A percentile compares a stretch with the other conserved stretches of the same genome.
Evolutionary conservation across 2,113 vertebrate species (phyloP).

Genomic region (Equus quagga): DNA sequence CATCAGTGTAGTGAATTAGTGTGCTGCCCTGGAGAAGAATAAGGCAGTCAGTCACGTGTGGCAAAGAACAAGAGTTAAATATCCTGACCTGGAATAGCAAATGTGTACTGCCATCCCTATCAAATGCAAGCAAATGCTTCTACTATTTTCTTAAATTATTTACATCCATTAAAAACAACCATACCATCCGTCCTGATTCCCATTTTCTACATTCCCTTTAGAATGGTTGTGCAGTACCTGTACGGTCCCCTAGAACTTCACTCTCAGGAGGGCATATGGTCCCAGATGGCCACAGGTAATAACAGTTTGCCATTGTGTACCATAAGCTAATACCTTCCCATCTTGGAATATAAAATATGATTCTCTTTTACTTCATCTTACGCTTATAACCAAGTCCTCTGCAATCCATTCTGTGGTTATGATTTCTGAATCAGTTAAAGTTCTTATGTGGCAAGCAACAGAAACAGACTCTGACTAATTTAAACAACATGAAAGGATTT

Average conservation of each 20-base stretch:
- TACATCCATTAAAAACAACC: not conserved
- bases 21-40: not conserved
- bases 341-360: not conserved
- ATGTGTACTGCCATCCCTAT: not conserved
- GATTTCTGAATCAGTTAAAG: not conserved
- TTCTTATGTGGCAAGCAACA: not conserved
- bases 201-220: not conserved
- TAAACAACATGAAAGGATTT: not conserved
- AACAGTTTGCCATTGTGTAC: not conserved
- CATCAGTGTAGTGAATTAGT: not conserved
- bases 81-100: not conserved
- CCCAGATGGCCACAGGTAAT: not conserved
- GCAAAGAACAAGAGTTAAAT: not conserved
- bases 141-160: not conserved
- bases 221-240: not conserved
- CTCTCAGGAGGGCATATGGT: not conserved
- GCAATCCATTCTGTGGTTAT: not conserved
- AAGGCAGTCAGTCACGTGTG: too few species aligned
- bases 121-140: not conserved
- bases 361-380: not conserved
- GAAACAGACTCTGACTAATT: not conserved
- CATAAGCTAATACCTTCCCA: not conserved
- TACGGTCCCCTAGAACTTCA: not conserved
- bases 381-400: not conserved
- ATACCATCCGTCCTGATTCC: not conserved